Evolutionary conservation across 2,113 vertebrate species (phyloP), one percentile per base, ranked within the genome.

Genomic region (Oplegnathus fasciatus): DNA sequence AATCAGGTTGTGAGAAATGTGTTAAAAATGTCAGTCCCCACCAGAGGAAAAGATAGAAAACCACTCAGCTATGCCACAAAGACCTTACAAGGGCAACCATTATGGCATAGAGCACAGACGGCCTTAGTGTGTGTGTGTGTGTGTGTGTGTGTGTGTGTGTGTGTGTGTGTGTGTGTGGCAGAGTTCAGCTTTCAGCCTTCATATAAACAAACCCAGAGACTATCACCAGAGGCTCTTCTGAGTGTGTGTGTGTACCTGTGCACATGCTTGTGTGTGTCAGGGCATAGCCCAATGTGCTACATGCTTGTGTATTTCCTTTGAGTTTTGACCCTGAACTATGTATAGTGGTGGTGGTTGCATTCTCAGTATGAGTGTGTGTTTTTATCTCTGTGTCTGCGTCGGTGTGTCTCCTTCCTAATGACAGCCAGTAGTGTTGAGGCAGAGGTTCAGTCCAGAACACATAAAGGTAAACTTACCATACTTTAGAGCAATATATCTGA

Each of bases 141-240:
- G 64, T 50, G 61, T 20, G 58, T 71, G 78, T 76, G 74, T 50
- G 48, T 42, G 37, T 66, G 22, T 57, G n/a, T 78, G 69, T 10
- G 44, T 30, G 32, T 71, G 60, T 34, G 73, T 24, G 44, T 52
- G 66, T 58, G 58, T 30, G 24, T 11, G n/a, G 50, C 57, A 74
- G 37, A 75, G 64, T 76, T 67, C 46, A 83, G 64, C 71, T 83
- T 74, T 83, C 37, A 7, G 57, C 46, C 28, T 68, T 81, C 7
- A 75, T 83, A 61, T 88, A 88, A 86, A 86, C 86, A 89, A 89
- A 83, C 57, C 60, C 55, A 65, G 50, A 79, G 76, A 61, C 67
- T 78, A 66, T 84, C 70, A 78, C 55, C 62, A 52, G 78, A 71
- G 24, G 11, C 32, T 48, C 15, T 50, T 44, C 9, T 44, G 42